phyloP scores from a whole-genome alignment of 2,113 vertebrate species.

The Silurus asotus region DNA sequence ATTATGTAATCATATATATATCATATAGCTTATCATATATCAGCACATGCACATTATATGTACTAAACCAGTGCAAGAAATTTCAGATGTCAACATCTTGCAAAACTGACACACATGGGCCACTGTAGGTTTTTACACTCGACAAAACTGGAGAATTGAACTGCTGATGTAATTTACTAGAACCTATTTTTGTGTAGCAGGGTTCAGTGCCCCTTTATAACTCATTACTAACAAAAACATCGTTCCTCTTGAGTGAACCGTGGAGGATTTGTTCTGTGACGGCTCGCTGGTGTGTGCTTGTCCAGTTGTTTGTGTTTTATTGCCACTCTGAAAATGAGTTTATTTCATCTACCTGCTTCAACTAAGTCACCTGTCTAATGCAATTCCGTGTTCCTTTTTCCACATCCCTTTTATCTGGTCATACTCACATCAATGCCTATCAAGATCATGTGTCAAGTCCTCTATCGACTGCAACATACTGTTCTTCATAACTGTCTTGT shows the following conservation, averaged over 20 bases:
- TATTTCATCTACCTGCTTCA: not conserved
- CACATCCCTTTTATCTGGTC: not conserved
- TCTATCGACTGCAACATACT: not conserved
- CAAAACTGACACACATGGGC: not conserved
- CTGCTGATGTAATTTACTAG: not conserved
- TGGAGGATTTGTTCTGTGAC: not conserved
- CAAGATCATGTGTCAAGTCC: not conserved
- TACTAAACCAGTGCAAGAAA: not conserved
- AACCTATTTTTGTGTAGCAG: not conserved
- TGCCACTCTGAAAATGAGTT: not conserved
- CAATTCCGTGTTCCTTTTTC: not conserved
- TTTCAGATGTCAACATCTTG: not conserved
- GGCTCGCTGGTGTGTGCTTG: not conserved
- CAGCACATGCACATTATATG: not conserved
- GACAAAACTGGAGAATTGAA: not conserved
- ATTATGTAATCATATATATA: not conserved
- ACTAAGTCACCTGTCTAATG: not conserved
- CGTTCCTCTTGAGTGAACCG: not conserved
- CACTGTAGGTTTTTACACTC: not conserved
- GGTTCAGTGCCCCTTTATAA: not conserved
- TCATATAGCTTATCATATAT: not conserved
- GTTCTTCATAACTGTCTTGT: not conserved
- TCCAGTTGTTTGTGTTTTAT: not conserved
- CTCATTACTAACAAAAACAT: not conserved
- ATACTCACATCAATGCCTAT: not conserved